Conservation (phyloP, 2,797 vertebrate species). For the Girardinus metallicus region DNA sequence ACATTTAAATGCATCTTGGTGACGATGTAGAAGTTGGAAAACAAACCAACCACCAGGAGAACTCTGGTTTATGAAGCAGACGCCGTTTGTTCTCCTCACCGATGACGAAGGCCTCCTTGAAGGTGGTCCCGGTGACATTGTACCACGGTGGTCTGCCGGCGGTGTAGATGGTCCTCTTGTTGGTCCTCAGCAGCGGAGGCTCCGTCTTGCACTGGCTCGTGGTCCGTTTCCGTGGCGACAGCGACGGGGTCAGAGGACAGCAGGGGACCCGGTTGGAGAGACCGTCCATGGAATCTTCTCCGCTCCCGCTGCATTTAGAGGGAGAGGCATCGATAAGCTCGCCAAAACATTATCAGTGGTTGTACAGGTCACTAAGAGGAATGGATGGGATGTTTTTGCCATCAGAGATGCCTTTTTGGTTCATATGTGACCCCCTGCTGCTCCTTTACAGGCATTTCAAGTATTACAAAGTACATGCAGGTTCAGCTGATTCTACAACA, state of each 20-base stretch:
- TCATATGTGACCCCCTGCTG: slow-evolving; percentile 61
- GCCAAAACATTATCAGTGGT: neutral
- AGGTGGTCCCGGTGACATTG: slow-evolving; percentile 90
- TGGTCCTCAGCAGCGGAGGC: slow-evolving; percentile 88
- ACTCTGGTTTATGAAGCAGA: neutral
- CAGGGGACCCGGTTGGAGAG: slow-evolving; percentile 62
- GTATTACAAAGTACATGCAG: slow-evolving; percentile 29
- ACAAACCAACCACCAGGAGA: neutral
- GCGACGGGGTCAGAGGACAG: slow-evolving; percentile 80
- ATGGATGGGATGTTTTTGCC: slow-evolving; percentile 41
- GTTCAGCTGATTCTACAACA: slow-evolving; percentile 13
- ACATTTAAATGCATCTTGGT: neutral
- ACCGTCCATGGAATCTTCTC: slow-evolving; percentile 81
- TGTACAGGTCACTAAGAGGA: too few relatives aligned
- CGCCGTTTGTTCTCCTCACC: slow-evolving; percentile 69
- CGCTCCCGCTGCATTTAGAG: slow-evolving; percentile 67
- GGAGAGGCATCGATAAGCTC: neutral
- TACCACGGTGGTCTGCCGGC: slow-evolving; percentile 91
- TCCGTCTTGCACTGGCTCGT: slow-evolving; percentile 86
- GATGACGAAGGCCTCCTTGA: slow-evolving; percentile 92
- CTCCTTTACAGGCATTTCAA: slow-evolving; percentile 36
- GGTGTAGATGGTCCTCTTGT: slow-evolving; percentile 91
- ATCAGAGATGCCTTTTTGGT: slow-evolving; percentile 81
- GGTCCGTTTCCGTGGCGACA: slow-evolving; percentile 83
- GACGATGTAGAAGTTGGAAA: neutral